Conservation (phyloP, 2,797 vertebrate species). For the Anguilla anguilla region DNA sequence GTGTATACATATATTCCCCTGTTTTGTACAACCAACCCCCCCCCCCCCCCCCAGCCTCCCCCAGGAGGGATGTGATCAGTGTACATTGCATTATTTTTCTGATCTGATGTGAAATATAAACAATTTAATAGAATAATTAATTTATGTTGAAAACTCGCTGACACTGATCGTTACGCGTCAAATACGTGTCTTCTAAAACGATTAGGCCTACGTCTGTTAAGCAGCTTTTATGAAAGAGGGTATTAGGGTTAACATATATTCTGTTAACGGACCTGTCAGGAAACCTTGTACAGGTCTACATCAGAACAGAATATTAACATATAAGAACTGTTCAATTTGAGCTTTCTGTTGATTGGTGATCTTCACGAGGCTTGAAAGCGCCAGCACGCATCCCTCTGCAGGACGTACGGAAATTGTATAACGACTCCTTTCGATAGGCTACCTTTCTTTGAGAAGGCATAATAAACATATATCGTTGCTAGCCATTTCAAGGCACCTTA, state of each 20-base stretch:
- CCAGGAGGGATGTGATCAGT: too few species aligned
- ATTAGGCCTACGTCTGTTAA: conserved; percentile 2
- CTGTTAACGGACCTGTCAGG: background rate
- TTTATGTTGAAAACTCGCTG: background rate
- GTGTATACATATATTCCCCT: too few species aligned
- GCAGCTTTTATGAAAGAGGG: background rate
- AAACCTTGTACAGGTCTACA: background rate
- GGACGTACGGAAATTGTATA: background rate
- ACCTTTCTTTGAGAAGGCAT: background rate
- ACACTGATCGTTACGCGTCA: background rate
- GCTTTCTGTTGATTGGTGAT: background rate
- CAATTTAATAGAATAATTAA: background rate
- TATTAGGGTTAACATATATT: background rate
- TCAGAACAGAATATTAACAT: background rate
- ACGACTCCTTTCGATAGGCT: background rate
- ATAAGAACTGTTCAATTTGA: background rate
- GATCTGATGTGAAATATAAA: background rate
- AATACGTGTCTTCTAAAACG: background rate
- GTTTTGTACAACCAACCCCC: too few species aligned
- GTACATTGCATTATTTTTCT: too few species aligned
- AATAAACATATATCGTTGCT: background rate
- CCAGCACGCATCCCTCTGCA: background rate
- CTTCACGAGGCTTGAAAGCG: background rate
- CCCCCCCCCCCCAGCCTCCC: too few species aligned
- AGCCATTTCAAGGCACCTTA: background rate